Evolutionary conservation across 2,888 invertebrate genomes (phyloP).

Genomic region (Scelioninae gen. 2): DNA sequence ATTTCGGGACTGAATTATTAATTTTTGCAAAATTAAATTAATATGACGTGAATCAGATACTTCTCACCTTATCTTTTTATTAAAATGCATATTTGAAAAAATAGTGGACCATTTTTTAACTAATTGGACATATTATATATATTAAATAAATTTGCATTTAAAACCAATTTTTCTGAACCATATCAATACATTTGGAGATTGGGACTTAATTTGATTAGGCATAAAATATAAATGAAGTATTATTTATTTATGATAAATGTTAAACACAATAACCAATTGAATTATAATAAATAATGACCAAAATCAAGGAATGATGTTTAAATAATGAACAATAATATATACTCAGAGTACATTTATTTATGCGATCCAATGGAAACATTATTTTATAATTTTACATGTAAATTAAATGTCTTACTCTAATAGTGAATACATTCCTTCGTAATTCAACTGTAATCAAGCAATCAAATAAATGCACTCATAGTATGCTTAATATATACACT

Average conservation of each 20-base stretch:
- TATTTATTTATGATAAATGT: conserved; percentile 45
- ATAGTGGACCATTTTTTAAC: too few species aligned
- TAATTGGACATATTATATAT: too few species aligned
- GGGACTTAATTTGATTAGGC: too few species aligned
- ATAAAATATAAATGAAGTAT: conserved; percentile 40
- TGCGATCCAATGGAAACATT: conserved; percentile 21
- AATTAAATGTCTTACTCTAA: conserved; percentile 19
- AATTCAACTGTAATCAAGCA: conserved; percentile 18
- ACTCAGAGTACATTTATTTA: conserved; percentile 56
- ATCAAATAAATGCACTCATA: conserved; percentile 52
- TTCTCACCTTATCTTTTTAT: too few species aligned
- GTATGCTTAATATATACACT: conserved; percentile 33
- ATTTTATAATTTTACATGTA: conserved; percentile 20
- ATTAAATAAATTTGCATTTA: too few species aligned
- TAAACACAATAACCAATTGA: conserved; percentile 42
- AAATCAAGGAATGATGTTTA: conserved; percentile 30
- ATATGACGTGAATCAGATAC: too few species aligned
- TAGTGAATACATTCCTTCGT: conserved; percentile 10
- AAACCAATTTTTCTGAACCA: too few species aligned
- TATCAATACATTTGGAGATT: too few species aligned
- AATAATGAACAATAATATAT: conserved; percentile 44
- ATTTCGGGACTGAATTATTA: too few species aligned
- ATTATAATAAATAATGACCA: conserved; percentile 37
- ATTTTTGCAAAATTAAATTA: too few species aligned
- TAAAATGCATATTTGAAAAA: too few species aligned